phyloP scores from a whole-genome alignment of 1,140 invertebrate species.

The Megalopta genalis region DNA sequence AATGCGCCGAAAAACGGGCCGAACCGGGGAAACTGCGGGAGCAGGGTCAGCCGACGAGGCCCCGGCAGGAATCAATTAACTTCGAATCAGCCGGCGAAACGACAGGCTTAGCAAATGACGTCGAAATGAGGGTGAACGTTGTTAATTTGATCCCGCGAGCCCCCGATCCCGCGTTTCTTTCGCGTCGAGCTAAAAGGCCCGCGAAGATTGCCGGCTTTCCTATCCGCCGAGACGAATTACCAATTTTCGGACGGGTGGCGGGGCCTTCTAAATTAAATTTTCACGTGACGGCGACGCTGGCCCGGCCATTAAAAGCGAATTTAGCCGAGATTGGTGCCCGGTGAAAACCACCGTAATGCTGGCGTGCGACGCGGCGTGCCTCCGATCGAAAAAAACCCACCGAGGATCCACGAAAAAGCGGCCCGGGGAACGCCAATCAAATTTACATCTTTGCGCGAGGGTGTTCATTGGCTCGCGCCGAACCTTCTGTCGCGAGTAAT shows the following conservation, averaged over 20 bases:
- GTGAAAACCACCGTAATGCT: conserved; percentile 54
- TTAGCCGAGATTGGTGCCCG: conserved; percentile 55
- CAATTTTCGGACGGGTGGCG: conserved; percentile 41
- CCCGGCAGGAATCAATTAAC: neutral
- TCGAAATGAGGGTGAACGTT: neutral
- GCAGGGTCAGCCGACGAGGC: too few species aligned
- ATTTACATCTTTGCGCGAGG: conserved; percentile 69
- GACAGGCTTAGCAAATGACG: conserved; percentile 1
- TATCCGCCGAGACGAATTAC: conserved; percentile 52
- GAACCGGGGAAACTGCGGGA: too few species aligned
- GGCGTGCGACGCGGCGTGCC: conserved; percentile 15
- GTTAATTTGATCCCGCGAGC: conserved; percentile 1
- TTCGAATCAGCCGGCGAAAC: neutral
- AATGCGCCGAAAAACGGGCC: too few species aligned
- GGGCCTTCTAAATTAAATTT: conserved; percentile 61
- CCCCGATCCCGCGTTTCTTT: neutral
- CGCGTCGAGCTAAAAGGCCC: neutral
- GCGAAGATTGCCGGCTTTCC: conserved; percentile 32
- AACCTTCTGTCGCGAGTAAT: too few species aligned
- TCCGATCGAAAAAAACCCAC: conserved; percentile 39
- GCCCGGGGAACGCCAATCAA: conserved; percentile 14
- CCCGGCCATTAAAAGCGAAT: conserved; percentile 62
- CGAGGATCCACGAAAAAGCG: conserved; percentile 17
- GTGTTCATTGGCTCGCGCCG: too few species aligned
- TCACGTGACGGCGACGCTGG: conserved; percentile 52